These are phyloP conservation scores for Psephotus haematonotus DNA, from an alignment of 2,113 vertebrate species.

Conservation along the genomic window DNA sequence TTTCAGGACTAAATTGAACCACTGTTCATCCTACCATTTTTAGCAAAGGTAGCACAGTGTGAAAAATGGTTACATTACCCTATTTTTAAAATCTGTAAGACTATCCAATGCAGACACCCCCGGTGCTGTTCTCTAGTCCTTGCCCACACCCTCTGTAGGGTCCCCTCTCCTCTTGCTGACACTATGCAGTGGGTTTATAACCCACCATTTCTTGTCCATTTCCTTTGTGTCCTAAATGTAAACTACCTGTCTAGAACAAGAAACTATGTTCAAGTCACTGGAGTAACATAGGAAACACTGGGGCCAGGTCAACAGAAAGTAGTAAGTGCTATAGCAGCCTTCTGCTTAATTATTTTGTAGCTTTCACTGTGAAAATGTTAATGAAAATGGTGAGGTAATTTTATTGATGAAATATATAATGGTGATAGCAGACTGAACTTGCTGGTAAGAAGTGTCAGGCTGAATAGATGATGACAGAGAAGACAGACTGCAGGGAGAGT, in stretches of 20 bases:
- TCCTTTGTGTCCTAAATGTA: background rate
- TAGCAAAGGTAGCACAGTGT: background rate
- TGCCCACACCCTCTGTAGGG: background rate
- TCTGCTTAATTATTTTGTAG: background rate
- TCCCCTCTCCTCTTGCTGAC: background rate
- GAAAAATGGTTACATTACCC: background rate
- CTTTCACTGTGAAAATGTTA: background rate
- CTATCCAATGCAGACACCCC: background rate
- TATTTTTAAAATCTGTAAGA: background rate
- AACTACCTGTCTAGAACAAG: background rate
- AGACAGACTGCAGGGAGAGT: background rate
- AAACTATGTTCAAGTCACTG: background rate
- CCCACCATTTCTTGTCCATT: background rate
- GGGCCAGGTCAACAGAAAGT: background rate
- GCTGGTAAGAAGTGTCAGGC: background rate
- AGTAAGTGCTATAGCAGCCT: background rate
- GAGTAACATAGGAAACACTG: background rate
- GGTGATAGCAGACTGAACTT: background rate
- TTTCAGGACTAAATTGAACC: background rate
- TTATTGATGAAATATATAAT: background rate
- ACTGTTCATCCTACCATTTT: background rate
- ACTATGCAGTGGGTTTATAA: background rate
- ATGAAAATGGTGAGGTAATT: background rate
- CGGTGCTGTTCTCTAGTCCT: background rate
- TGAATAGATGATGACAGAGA: background rate